Evolutionary conservation across 1,140 invertebrate species (phyloP), one percentile per base, ranked within the genome.

Genomic region (Eufriesea mexicana): DNA sequence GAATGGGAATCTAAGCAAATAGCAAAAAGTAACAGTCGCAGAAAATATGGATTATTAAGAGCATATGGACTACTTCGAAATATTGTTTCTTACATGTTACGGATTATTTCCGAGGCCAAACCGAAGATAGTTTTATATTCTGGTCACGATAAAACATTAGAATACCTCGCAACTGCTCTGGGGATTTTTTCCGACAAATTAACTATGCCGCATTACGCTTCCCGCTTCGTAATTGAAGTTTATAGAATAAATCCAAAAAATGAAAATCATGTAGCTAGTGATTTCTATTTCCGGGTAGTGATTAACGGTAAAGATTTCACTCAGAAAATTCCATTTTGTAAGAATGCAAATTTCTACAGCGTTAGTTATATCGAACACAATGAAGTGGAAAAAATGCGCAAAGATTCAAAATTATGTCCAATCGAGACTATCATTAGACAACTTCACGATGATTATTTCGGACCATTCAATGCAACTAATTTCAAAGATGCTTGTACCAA

Each of bases 271-370:
- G 91, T 94, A 59, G 95, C 95, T 0, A 95, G 95, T 88, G 96
- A 97, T 91, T 97, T 96, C 92, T 97, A 97, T 90, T 98, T 98
- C 87, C 95, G 97, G 2, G 94, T 98, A 2, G 93, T 99, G 42
- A 96, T 97, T 84, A 98, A 99, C 91, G 98, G 98, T 0, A 96
- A 96, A 82, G 98, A 98, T 93, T 95, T 98, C 0, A 99, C 98
- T 0, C 95, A 96, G 89, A 95, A 96, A 82, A 95, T 98, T 28
- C 95, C 95, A 68, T 98, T 99, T 91, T 99, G 98, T 91, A 96
- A 95, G 86, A 95, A 95, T 64, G 93, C 95, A 0, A 95, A 95
- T 85, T 94, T 92, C 83, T 92, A 95, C 16, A 91, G 92, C 5
- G 91, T 93, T 0, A 95, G 92, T 62, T 92, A 93, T 66, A 87